Conservation (phyloP, 2,797 vertebrate species). For the Urocyon cinereoargenteus region DNA sequence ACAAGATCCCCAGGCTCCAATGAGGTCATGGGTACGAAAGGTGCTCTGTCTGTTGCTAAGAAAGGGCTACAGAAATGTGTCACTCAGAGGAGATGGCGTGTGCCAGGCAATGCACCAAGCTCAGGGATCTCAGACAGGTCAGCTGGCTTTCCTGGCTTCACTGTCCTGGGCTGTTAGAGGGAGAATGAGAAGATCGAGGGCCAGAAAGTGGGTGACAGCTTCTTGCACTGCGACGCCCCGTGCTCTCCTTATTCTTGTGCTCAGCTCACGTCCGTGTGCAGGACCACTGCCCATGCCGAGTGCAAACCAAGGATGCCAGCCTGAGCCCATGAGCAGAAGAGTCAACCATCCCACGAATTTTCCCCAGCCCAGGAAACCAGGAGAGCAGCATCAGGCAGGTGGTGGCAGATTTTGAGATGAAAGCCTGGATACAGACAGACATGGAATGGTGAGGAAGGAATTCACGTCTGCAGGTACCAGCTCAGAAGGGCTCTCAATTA, state of each 20-base stretch:
- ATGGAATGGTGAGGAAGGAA: not conserved
- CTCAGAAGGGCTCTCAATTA: not conserved
- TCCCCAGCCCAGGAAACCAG: not conserved
- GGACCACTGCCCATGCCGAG: not conserved
- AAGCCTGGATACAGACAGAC: not conserved
- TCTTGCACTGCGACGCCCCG: not conserved
- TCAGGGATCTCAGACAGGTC: too few relatives aligned
- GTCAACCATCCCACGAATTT: not conserved
- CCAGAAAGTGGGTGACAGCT: accelerated
- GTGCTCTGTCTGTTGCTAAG: not conserved
- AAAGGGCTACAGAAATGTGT: not conserved
- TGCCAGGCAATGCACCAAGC: accelerated
- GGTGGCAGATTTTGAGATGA: too few relatives aligned
- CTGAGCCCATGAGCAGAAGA: not conserved
- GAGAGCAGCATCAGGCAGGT: not conserved
- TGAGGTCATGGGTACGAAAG: not conserved
- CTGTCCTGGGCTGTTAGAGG: not conserved
- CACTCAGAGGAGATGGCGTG: not conserved
- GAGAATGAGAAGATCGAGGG: not conserved
- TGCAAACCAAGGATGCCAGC: not conserved
- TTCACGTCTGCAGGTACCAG: accelerated
- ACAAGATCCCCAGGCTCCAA: not conserved
- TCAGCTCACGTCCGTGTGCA: not conserved
- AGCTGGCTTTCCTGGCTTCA: not conserved
- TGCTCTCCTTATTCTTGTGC: accelerated